Conservation (phyloP, 2,797 vertebrate species). For the Steatocranus sp. region DNA sequence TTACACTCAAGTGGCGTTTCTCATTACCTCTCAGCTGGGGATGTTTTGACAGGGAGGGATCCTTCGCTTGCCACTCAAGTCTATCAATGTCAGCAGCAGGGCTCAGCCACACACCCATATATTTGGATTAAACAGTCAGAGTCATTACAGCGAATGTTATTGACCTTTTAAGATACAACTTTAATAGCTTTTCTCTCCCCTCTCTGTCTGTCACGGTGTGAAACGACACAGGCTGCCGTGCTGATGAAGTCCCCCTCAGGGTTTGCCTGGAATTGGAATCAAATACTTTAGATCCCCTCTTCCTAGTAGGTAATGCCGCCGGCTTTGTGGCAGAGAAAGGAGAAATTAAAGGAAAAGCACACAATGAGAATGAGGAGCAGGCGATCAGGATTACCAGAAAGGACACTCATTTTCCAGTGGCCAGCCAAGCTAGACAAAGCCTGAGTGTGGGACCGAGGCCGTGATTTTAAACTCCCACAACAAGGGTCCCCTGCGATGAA, state of each 20-base stretch:
- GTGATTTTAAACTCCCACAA: neutral
- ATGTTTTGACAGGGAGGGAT: slow-evolving; percentile 79
- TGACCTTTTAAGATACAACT: slow-evolving; percentile 78
- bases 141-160: slow-evolving; percentile 73
- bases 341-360: slow-evolving; percentile 65
- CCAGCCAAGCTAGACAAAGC: slow-evolving; percentile 51
- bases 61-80: slow-evolving; percentile 85
- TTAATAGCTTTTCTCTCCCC: slow-evolving; percentile 58
- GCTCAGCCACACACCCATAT: slow-evolving; percentile 71
- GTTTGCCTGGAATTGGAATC: slow-evolving; percentile 73
- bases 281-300: slow-evolving; percentile 66
- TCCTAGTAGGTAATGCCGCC: slow-evolving; percentile 42
- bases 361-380: slow-evolving; percentile 60
- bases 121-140: slow-evolving; percentile 86
- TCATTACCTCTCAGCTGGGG: slow-evolving; percentile 78
- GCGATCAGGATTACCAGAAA: slow-evolving; percentile 57
- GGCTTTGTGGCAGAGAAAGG: slow-evolving; percentile 52
- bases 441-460: neutral
- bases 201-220: slow-evolving; percentile 28
- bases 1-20: slow-evolving; percentile 78
- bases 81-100: slow-evolving; percentile 79
- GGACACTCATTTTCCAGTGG: slow-evolving; percentile 61
- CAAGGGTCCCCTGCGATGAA: neutral
- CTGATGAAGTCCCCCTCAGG: slow-evolving; percentile 72
- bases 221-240: slow-evolving; percentile 34